Base-by-base conservation (phyloP, 2,888 invertebrate genomes). In the Zygaena filipendulae region DNA sequence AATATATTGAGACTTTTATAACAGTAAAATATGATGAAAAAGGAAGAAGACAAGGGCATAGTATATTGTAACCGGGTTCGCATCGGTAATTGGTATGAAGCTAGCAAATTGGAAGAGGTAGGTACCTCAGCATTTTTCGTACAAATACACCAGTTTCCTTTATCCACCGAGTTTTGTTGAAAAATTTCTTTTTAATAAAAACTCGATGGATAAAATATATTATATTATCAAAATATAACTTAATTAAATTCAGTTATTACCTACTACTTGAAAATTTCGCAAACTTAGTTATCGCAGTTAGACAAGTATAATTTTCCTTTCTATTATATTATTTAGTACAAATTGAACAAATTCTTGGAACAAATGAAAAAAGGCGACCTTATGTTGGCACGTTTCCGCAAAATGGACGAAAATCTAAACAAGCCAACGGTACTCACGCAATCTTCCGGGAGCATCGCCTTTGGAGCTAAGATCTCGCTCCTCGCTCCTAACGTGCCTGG, bases 1-100 rank as follows among this genome's bases (percentile, higher is more conserved):
- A n/a, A n/a, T n/a, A n/a, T n/a, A n/a, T n/a, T n/a, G n/a, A n/a
- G n/a, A n/a, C n/a, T n/a, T 25, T 20, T 21, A 21, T 21, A 16
- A n/a, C 4, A 24, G 22, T 21, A 3, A 10, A 45, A 37, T 33
- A 61, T 59, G 52, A 39, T 43, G 5, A 64, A 59, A 37, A 35
- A 40, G 28, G 57, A 63, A 3, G 49, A 58, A 32, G 74, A 75
- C 41, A 77, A 67, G 45, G 69, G 60, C 11, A 68, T 75, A 32
- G 60, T 69, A 35, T 79, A 66, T 47, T 49, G 59, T 36, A 75
- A 70, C 38, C 51, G 70, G 29, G 75, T 75, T 11, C 70, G 52
- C 16, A 45, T 70, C 4, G 77, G 77, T 30, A 75, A 77, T 51
- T 79, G 79, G 79, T 74, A 66, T 47, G 77, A 79, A 49, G 58